Conservation (phyloP, 1,140 invertebrate species). For the Megathymus violae region DNA sequence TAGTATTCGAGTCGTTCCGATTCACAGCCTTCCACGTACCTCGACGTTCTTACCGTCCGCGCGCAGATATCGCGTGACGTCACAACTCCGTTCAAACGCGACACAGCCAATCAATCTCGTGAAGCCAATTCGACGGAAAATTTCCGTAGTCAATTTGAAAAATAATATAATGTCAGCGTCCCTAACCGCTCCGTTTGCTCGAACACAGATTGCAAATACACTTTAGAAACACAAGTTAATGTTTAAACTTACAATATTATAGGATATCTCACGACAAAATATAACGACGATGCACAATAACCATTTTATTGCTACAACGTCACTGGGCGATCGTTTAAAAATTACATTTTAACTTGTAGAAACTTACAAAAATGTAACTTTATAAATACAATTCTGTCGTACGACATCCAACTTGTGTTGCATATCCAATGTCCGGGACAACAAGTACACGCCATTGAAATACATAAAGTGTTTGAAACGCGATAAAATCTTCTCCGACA, state of each 20-base stretch:
- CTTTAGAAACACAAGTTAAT: conserved; percentile 16
- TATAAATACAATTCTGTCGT: conserved; percentile 8
- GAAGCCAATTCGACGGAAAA: conserved; percentile 11
- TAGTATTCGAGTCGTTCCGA: no score
- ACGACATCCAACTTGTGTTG: neutral
- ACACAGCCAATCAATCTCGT: conserved; percentile 28
- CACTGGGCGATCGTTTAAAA: no score
- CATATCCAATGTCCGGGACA: neutral
- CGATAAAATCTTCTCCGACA: conserved; percentile 23
- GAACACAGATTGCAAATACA: conserved; percentile 17
- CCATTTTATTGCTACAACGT: no score
- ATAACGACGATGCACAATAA: no score
- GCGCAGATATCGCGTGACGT: neutral
- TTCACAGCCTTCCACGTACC: no score
- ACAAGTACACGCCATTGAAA: neutral
- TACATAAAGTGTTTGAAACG: neutral
- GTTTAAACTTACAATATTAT: no score
- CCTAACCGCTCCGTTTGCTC: conserved; percentile 21
- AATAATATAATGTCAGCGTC: conserved; percentile 18
- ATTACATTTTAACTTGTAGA: no score
- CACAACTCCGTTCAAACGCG: conserved; percentile 25
- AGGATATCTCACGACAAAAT: no score
- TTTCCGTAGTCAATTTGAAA: neutral
- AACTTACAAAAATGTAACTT: neutral
- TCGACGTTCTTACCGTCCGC: neutral